Conservation (phyloP, 1,140 invertebrate genomes). For the Procambarus clarkii region DNA sequence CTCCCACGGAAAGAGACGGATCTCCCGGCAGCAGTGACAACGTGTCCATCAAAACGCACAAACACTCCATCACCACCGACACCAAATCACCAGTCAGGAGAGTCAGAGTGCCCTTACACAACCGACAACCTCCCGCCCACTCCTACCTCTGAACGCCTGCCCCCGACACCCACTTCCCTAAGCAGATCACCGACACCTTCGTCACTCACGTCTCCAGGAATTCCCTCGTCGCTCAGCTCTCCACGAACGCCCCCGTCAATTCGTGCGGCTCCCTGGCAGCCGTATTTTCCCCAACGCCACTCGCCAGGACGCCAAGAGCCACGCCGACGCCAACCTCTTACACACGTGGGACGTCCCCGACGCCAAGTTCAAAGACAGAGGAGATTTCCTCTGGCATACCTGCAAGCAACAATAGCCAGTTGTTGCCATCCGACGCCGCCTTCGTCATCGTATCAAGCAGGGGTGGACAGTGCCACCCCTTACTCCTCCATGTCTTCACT, state of each 20-base stretch:
- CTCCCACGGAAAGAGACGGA: not conserved
- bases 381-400: not conserved
- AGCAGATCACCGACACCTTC: constrained; percentile 34
- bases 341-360: not conserved
- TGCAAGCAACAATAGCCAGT: not conserved
- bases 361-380: not conserved
- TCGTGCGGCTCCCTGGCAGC: constrained; percentile 53
- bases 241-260: constrained; percentile 53
- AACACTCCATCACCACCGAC: constrained; percentile 10
- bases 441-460: constrained; percentile 23
- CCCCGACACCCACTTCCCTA: constrained; percentile 27
- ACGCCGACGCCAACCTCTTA: constrained; percentile 7
- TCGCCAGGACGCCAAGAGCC: not conserved
- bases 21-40: not conserved
- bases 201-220: constrained; percentile 18
- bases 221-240: constrained; percentile 21
- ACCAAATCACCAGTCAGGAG: not conserved
- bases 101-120: not conserved
- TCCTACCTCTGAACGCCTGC: not conserved
- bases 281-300: constrained; percentile 22
- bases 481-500: constrained; percentile 41
- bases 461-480: constrained; percentile 17
- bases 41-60: not conserved
- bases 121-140: constrained; percentile 6
- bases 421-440: constrained; percentile 44